Percentiles rank a stretch among this genome's conserved stretches.
phyloP scores from a whole-genome alignment of 1,140 invertebrate species.

The Apocrypta bakeri region DNA sequence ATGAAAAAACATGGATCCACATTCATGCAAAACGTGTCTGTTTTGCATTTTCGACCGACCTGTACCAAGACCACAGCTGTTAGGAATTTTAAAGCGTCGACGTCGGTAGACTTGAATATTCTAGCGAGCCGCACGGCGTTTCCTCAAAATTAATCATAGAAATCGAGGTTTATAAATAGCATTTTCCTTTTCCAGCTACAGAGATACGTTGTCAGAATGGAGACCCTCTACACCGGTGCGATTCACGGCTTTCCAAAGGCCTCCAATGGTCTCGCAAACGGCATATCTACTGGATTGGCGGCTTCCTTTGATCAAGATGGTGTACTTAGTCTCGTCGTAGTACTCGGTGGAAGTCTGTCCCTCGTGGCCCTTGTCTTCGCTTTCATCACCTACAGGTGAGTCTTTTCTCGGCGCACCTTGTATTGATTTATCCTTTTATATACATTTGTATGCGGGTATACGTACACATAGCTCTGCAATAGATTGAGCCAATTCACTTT shows the following conservation, averaged over 20 bases:
- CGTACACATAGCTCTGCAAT: too few species aligned
- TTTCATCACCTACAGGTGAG: constrained; percentile 83
- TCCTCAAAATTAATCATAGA: too few species aligned
- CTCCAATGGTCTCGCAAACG: constrained; percentile 61
- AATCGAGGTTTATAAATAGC: background rate
- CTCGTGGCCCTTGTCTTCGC: constrained; percentile 81
- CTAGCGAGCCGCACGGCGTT: background rate
- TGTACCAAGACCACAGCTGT: background rate
- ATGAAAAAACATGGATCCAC: background rate
- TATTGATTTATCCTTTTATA: background rate
- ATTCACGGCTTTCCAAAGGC: constrained; percentile 71
- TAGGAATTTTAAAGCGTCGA: constrained; percentile 5
- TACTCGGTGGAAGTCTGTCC: constrained; percentile 80
- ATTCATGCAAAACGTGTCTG: constrained; percentile 13
- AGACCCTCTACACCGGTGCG: constrained; percentile 71
- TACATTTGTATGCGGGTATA: too few species aligned
- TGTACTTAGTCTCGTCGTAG: constrained; percentile 79
- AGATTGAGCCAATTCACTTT: too few species aligned
- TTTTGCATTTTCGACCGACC: background rate
- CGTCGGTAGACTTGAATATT: background rate
- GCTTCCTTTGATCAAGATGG: constrained; percentile 75
- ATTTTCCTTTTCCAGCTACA: constrained; percentile 13
- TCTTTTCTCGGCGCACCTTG: constrained; percentile 37
- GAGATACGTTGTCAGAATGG: constrained; percentile 61
- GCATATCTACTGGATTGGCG: constrained; percentile 67